Percentiles rank a stretch among this genome's conserved stretches.
Evolutionary conservation across 2,888 invertebrate species (phyloP).

Genomic region (Chrysotoxum bicinctum): DNA sequence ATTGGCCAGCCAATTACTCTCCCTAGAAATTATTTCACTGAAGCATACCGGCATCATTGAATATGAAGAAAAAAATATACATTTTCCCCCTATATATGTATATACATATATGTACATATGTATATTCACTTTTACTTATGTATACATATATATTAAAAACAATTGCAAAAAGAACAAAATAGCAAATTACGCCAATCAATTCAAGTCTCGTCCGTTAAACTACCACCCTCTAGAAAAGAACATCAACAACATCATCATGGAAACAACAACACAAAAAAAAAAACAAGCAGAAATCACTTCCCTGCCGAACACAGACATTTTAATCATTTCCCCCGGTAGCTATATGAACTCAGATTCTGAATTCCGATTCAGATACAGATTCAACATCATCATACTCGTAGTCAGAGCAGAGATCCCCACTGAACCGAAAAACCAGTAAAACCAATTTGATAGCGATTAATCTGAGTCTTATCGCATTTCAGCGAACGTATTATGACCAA

Average conservation of each 20-base stretch:
- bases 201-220: conserved; percentile 68
- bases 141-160: no score
- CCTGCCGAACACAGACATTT: conserved; percentile 42
- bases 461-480: conserved; percentile 68
- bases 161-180: conserved; percentile 39
- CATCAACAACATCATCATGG: conserved; percentile 3
- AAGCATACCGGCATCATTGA: conserved; percentile 64
- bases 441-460: conserved; percentile 62
- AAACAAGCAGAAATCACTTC: conserved; percentile 38
- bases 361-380: background rate
- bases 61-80: background rate
- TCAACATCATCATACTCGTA: background rate
- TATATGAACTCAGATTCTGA: background rate
- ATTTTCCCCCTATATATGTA: no score
- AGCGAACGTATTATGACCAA: conserved; percentile 50
- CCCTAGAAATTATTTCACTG: conserved; percentile 62
- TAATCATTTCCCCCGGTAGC: conserved; percentile 36
- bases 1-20: conserved; percentile 68
- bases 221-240: conserved; percentile 37
- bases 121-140: background rate
- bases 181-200: conserved; percentile 72
- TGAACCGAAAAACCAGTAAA: conserved; percentile 41
- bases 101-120: background rate
- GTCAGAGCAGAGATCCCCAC: background rate
- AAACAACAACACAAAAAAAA: conserved; percentile 1